Evolutionary conservation across 1,140 invertebrate species (phyloP), one percentile per base, ranked within the genome.

Genomic region (Bombus waltoni): DNA sequence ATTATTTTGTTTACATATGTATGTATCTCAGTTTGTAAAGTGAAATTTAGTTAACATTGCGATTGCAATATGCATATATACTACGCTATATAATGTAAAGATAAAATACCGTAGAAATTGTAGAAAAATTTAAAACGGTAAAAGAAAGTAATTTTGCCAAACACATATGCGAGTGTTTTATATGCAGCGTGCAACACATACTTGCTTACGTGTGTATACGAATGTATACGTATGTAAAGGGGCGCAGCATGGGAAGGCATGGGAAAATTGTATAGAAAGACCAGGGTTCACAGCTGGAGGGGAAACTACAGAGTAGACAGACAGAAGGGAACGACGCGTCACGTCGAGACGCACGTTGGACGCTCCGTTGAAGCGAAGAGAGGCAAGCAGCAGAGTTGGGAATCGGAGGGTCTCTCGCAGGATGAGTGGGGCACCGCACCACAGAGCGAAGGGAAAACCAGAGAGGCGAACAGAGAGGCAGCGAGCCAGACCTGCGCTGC

Each of bases 281-380:
- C 71, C 44, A 44, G 15, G 87, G 66, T 62, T 71, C 75, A 28
- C 82, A 79, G 75, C 66, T 84, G 82, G 47, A 84, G 70, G 82
- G 76, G 86, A 77, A 70, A 83, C 68, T 84, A 89, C 88, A 81
- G 47, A 53, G 47, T 53, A 53, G 18, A 53, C 18, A 53, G 85
- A 88, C 73, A 87, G 85, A 86, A 83, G 86, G 86, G 89, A 85
- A 83, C 65, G 62, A 62, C 81, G 86, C 47, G 47, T 53, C 47
- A 53, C 22, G 18, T 53, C 18, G 47, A 53, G 47, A 22, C 47
- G 85, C 74, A 73, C 72, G 84, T 90, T 87, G 88, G 81, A 89
- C 88, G 88, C 85, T 87, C 70, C 85, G 89, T 81, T 89, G 87
- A 87, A 89, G 88, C 87, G 87, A 59, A 66, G 74, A 72, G 77